A percentile compares a stretch with the other conserved stretches of the same genome.
These are phyloP conservation scores for Drosophila insularis DNA, from an alignment of 1,140 invertebrate species.

Conservation along the genomic window DNA sequence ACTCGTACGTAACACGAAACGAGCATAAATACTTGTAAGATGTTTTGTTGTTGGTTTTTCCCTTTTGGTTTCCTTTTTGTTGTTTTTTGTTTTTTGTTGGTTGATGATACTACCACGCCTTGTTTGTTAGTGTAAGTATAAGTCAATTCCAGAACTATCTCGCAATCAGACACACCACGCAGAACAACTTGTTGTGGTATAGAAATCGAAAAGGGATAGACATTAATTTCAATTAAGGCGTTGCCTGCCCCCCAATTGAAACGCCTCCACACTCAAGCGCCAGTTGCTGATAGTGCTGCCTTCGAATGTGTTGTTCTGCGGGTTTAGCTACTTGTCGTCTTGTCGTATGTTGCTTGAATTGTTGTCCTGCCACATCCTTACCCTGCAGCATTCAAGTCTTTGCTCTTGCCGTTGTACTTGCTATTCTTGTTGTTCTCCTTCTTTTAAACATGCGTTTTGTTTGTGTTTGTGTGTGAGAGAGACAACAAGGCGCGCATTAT, in stretches of 20 bases:
- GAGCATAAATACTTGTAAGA: slow-evolving; percentile 10
- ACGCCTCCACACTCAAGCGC: slow-evolving; percentile 47
- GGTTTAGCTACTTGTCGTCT: slow-evolving; percentile 38
- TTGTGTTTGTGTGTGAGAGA: slow-evolving; percentile 46
- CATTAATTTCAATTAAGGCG: slow-evolving; percentile 78
- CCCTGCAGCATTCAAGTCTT: slow-evolving; percentile 33
- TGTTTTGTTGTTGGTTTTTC: background rate
- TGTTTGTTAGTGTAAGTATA: slow-evolving; percentile 41
- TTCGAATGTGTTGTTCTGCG: slow-evolving; percentile 24
- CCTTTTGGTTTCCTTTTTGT: background rate
- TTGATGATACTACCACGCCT: slow-evolving; percentile 56
- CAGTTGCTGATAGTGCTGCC: slow-evolving; percentile 20
- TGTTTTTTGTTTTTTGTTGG: slow-evolving; percentile 4
- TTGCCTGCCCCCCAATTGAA: slow-evolving; percentile 27
- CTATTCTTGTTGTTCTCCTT: slow-evolving; percentile 28
- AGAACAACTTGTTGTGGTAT: slow-evolving; percentile 24
- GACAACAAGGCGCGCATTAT: slow-evolving; percentile 52
- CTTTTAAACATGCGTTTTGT: slow-evolving; percentile 55
- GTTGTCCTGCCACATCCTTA: slow-evolving; percentile 22
- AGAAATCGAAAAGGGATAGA: slow-evolving; percentile 72
- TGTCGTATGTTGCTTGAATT: slow-evolving; percentile 21
- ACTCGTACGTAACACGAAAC: slow-evolving; percentile 5
- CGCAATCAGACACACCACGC: slow-evolving; percentile 6
- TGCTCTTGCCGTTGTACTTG: too few relatives aligned
- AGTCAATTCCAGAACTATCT: slow-evolving; percentile 49